Base-by-base conservation (phyloP, 1,140 invertebrate species). In the Zaprionus tsacasi region DNA sequence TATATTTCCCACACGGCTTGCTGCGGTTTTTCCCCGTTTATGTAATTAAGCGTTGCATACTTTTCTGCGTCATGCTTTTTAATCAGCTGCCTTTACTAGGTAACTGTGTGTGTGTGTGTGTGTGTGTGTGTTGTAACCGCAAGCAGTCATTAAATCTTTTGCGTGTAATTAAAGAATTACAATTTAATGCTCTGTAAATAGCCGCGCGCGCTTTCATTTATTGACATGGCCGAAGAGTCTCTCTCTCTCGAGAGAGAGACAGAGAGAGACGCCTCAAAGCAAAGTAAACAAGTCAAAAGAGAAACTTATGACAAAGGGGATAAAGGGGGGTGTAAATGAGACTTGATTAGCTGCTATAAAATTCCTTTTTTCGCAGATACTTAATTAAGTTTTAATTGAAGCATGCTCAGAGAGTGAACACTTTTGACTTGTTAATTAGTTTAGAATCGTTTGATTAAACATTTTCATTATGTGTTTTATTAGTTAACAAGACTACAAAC, bases 111-210 rank as follows among this genome's bases (percentile, higher is more conserved):
- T 36, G 7, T 57, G 30, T 30, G 27, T 30, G 27, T 30, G 27
- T 30, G 27, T 30, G 27, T 30, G 80, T 88, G 68, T 76, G 68
- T 83, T 87, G 80, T 87, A 82, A 87, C 76, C 80, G 70, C 80
- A 78, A 64, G 72, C 78, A 80, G 79, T 82, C 83, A 83, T 88
- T 87, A 88, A 87, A 89, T 88, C 83, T 88, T 87, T 87, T 83
- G 77, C 82, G 70, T 88, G 83, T 83, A 87, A 87, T 87, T 87
- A 87, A 87, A 88, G 88, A 87, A 87, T 87, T 78, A 88, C 83
- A 87, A 72, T 87, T 89, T 87, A 89, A 88, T 87, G 83, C 83
- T 70, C 72, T 71, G 74, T 68, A 79, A 79, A 79, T 79, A 76
- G 76, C 60, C 57, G 66, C 35, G 15, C 43, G 69, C 21, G 21